A percentile compares a stretch with the other conserved stretches of the same genome.
phyloP scores from a whole-genome alignment of 2,113 vertebrate species.

The Stegastes partitus region DNA sequence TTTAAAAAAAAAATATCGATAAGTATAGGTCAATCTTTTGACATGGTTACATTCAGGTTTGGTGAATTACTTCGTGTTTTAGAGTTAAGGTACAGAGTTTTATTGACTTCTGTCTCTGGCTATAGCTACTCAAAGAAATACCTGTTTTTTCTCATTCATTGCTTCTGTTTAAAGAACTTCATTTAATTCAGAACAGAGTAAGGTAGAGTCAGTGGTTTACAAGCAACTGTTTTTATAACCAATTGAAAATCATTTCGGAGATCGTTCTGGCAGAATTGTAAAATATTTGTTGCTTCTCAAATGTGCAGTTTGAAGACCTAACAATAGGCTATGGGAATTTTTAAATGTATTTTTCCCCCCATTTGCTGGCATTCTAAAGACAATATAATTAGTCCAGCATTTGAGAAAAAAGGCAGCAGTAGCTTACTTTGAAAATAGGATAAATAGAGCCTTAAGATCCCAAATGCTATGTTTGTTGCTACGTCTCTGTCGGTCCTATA shows the following conservation, averaged over 20 bases:
- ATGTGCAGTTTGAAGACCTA: background rate
- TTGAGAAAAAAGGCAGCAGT: no score
- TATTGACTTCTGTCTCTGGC: no score
- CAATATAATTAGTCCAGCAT: no score
- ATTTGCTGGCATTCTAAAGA: background rate
- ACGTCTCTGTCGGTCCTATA: no score
- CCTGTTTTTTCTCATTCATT: no score
- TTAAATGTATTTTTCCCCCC: background rate
- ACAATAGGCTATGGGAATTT: background rate
- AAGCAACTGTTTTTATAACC: background rate
- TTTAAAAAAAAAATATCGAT: no score
- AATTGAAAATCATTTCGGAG: no score
- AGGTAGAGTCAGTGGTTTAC: background rate
- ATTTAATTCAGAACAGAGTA: background rate
- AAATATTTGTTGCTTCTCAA: background rate
- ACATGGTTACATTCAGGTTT: slow-evolving; percentile 2
- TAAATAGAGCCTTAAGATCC: no score
- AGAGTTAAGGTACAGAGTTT: background rate
- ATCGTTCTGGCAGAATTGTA: background rate
- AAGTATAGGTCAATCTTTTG: slow-evolving; percentile 1
- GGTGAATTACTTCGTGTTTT: background rate
- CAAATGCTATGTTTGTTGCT: no score
- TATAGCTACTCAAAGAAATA: no score
- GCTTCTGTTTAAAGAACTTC: background rate
- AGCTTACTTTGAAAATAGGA: no score